Percentiles rank a stretch among this genome's conserved stretches.
Evolutionary conservation across 1,140 invertebrate species (phyloP).

Genomic region (Xylocopa sonorina): DNA sequence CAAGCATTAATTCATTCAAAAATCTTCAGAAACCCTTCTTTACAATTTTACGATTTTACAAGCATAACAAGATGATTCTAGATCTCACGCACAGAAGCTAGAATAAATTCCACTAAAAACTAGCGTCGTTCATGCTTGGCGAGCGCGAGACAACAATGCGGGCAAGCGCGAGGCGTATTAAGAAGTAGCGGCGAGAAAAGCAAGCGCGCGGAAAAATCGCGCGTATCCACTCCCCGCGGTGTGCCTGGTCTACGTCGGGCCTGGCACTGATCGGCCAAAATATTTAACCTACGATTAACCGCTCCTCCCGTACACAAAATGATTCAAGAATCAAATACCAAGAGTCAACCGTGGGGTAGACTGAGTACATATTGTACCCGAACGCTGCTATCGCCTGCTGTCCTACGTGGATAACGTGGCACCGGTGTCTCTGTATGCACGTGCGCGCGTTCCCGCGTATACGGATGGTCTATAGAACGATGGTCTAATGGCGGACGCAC

Average conservation of each 20-base stretch:
- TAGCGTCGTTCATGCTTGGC: too few relatives aligned
- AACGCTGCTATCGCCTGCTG: conserved; percentile 73
- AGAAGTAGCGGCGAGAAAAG: too few relatives aligned
- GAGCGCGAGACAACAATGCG: too few relatives aligned
- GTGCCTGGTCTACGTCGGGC: not conserved
- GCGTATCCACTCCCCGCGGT: not conserved
- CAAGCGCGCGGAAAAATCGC: not conserved
- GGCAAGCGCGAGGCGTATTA: too few relatives aligned
- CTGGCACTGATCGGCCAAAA: conserved; percentile 72
- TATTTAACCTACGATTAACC: conserved; percentile 81
- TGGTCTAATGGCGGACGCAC: conserved; percentile 61
- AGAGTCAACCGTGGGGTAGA: conserved; percentile 80
- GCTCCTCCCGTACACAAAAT: conserved; percentile 77
- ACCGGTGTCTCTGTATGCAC: conserved; percentile 33
- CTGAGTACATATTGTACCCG: conserved; percentile 80
- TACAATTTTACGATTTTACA: too few relatives aligned
- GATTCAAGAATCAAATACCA: conserved; percentile 82
- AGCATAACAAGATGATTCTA: too few relatives aligned
- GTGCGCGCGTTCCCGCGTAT: too few relatives aligned
- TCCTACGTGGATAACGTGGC: conserved; percentile 66
- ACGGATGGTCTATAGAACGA: too few relatives aligned
- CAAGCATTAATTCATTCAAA: too few relatives aligned
- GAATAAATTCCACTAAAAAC: too few relatives aligned
- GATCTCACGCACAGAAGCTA: too few relatives aligned
- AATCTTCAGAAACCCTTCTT: too few relatives aligned